phyloP scores from a whole-genome alignment of 2,888 invertebrate species.

The Hydriomena furcata region DNA sequence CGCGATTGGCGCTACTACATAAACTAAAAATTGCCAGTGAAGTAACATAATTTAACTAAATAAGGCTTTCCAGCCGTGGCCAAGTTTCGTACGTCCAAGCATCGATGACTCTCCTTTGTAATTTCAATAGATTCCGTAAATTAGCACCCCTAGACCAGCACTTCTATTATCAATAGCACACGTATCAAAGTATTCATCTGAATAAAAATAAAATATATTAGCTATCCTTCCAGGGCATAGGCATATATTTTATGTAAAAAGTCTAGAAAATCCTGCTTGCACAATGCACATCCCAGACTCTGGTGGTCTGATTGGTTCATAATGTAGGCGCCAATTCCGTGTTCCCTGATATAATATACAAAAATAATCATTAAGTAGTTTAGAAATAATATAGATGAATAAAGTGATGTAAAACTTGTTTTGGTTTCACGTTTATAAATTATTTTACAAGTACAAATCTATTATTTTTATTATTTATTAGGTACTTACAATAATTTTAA shows the following conservation, averaged over 20 bases:
- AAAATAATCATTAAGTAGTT: constrained; percentile 79
- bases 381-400: constrained; percentile 69
- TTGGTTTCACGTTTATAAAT: constrained; percentile 64
- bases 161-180: constrained; percentile 9
- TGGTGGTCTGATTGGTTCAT: neutral
- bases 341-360: constrained; percentile 62
- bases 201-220: neutral
- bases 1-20: constrained; percentile 46
- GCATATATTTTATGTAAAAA: neutral
- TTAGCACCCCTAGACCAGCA: constrained; percentile 14
- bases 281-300: constrained; percentile 1
- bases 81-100: constrained; percentile 17
- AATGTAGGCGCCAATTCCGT: constrained; percentile 48
- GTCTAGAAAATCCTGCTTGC: neutral
- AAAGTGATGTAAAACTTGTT: constrained; percentile 58
- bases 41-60: neutral
- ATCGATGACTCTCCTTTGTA: constrained; percentile 2
- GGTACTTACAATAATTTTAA: constrained; percentile 66
- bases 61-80: constrained; percentile 1
- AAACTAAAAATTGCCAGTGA: constrained; percentile 3
- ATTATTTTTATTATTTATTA: constrained; percentile 70
- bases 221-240: neutral
- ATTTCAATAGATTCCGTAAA: constrained; percentile 15
- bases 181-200: neutral
- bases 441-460: constrained; percentile 80